phyloP scores from a whole-genome alignment of 1,140 invertebrate species.

The Acromyrmex heyeri region DNA sequence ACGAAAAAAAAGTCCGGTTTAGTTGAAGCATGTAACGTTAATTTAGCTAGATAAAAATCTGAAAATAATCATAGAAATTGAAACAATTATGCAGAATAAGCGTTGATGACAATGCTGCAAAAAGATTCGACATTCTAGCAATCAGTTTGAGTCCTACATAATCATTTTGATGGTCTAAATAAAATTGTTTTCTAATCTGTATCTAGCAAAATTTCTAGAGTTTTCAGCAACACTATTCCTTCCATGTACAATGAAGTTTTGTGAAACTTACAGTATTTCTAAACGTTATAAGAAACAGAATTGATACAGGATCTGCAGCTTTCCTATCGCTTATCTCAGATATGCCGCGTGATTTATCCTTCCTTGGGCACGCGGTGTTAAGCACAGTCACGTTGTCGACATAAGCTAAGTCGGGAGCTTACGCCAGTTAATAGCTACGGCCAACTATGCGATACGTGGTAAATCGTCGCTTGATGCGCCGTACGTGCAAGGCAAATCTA shows the following conservation, averaged over 20 bases:
- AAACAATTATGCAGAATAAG: too few species aligned
- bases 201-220: too few species aligned
- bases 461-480: slow-evolving; percentile 76
- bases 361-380: slow-evolving; percentile 43
- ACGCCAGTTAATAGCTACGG: slow-evolving; percentile 64
- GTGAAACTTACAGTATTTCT: neutral
- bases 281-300: slow-evolving; percentile 12
- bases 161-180: too few species aligned
- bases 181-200: too few species aligned
- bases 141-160: too few species aligned
- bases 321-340: slow-evolving; percentile 46
- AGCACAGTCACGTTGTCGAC: slow-evolving; percentile 62
- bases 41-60: too few species aligned
- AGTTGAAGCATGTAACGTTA: too few species aligned
- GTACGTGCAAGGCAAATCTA: slow-evolving; percentile 75
- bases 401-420: slow-evolving; percentile 61
- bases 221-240: too few species aligned
- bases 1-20: too few species aligned
- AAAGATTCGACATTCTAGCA: too few species aligned
- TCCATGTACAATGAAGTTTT: neutral
- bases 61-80: too few species aligned
- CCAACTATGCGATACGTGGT: slow-evolving; percentile 71
- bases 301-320: neutral
- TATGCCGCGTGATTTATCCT: slow-evolving; percentile 48
- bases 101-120: too few species aligned